These are phyloP conservation scores for Cossypha caffra DNA, from an alignment of 2,797 vertebrate genomes.

Conservation along the genomic window DNA sequence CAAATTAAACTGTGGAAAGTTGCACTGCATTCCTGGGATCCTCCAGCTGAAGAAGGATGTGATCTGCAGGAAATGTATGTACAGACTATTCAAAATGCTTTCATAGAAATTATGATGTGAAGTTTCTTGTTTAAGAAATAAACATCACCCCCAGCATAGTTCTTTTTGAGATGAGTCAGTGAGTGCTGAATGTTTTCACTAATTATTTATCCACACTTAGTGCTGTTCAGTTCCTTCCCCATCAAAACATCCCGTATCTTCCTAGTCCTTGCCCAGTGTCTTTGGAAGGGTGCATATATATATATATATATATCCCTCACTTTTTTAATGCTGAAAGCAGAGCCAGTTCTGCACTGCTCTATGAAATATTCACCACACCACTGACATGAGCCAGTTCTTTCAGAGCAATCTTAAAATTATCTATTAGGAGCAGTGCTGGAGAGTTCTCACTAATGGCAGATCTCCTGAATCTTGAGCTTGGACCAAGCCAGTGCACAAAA, in stretches of 20 bases:
- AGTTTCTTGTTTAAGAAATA: not conserved
- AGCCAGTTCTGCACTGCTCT: not conserved
- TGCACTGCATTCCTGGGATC: constrained; percentile 94
- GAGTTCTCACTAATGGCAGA: not conserved
- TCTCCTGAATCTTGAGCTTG: not conserved
- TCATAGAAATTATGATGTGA: not conserved
- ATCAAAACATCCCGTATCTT: not conserved
- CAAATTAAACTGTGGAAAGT: constrained; percentile 98
- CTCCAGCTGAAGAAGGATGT: constrained; percentile 80
- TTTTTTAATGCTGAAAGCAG: not conserved
- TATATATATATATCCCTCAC: not conserved
- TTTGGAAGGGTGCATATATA: not conserved
- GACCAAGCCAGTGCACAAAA: not conserved
- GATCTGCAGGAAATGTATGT: constrained; percentile 84
- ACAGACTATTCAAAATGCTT: not conserved
- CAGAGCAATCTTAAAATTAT: not conserved
- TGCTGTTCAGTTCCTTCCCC: not conserved
- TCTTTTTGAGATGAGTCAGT: not conserved
- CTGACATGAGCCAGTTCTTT: accelerated
- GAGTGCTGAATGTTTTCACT: not conserved
- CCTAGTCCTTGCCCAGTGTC: not conserved
- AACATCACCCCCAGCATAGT: not conserved
- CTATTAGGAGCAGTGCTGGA: not conserved
- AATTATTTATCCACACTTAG: not conserved
- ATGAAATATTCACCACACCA: not conserved